phyloP scores from a whole-genome alignment of 2,888 invertebrate genomes.

The Electrophaes corylata region DNA sequence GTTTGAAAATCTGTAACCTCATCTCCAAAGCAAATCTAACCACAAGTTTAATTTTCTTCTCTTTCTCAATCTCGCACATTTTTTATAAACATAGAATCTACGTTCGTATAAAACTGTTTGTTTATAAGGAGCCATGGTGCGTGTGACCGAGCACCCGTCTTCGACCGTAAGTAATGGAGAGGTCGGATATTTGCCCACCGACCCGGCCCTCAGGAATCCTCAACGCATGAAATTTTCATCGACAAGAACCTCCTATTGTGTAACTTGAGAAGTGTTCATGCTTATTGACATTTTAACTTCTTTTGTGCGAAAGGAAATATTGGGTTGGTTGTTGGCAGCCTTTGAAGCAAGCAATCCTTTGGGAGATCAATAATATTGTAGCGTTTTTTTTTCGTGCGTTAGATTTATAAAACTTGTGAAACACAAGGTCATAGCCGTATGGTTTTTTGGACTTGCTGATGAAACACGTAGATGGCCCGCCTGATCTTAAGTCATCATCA shows the following conservation, averaged over 20 bases:
- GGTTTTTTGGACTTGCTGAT: too few species aligned
- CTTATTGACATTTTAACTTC: constrained; percentile 48
- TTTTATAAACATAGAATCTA: constrained; percentile 38
- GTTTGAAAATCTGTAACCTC: too few species aligned
- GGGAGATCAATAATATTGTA: not conserved
- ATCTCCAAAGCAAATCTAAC: too few species aligned
- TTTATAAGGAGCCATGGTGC: constrained; percentile 52
- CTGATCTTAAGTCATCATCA: too few species aligned
- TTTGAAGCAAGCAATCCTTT: not conserved
- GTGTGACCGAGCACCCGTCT: constrained; percentile 42
- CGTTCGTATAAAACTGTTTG: constrained; percentile 53
- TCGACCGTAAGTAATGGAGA: constrained; percentile 66
- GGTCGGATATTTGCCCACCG: constrained; percentile 62
- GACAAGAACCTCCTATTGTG: constrained; percentile 48
- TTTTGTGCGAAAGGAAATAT: constrained; percentile 23
- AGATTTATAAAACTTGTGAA: too few species aligned
- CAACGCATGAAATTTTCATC: constrained; percentile 65
- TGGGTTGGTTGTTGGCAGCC: constrained; percentile 9
- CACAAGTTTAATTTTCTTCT: not conserved
- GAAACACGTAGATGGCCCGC: too few species aligned
- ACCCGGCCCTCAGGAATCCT: constrained; percentile 54
- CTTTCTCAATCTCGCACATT: constrained; percentile 18
- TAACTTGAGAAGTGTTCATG: constrained; percentile 48
- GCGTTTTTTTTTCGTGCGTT: too few species aligned
- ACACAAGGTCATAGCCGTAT: too few species aligned